A percentile compares a stretch with the other conserved stretches of the same genome.
These are phyloP conservation scores for Chloropsis cyanopogon DNA, from an alignment of 2,113 vertebrate species.

Conservation along the genomic window DNA sequence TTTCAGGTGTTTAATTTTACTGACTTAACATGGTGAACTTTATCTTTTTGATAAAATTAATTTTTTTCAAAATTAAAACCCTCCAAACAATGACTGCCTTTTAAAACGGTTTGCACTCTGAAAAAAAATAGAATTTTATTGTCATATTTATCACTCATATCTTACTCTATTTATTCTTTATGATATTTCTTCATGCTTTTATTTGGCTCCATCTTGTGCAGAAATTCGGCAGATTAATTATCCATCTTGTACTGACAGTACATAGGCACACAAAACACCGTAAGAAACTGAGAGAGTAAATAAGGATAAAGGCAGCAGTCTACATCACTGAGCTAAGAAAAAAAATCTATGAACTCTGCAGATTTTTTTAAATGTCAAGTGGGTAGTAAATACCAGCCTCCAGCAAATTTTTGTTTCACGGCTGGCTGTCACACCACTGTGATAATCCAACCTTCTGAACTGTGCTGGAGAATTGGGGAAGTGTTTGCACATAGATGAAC, in stretches of 20 bases:
- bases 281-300: neutral
- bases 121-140: neutral
- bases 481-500: neutral
- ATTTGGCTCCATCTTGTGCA: neutral
- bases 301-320: neutral
- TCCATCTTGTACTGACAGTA: neutral
- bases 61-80: neutral
- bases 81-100: neutral
- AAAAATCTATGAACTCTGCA: neutral
- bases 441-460: neutral
- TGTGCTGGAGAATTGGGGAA: neutral
- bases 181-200: neutral
- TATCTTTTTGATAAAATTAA: neutral
- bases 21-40: neutral
- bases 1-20: neutral
- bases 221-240: neutral
- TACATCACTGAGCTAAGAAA: neutral
- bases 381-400: neutral
- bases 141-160: neutral
- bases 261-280: neutral
- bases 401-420: neutral
- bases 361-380: constrained; percentile 5
- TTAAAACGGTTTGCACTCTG: neutral
- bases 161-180: neutral
- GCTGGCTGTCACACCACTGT: neutral